phyloP scores from a whole-genome alignment of 2,888 invertebrate species.

The Xylota sylvarum region DNA sequence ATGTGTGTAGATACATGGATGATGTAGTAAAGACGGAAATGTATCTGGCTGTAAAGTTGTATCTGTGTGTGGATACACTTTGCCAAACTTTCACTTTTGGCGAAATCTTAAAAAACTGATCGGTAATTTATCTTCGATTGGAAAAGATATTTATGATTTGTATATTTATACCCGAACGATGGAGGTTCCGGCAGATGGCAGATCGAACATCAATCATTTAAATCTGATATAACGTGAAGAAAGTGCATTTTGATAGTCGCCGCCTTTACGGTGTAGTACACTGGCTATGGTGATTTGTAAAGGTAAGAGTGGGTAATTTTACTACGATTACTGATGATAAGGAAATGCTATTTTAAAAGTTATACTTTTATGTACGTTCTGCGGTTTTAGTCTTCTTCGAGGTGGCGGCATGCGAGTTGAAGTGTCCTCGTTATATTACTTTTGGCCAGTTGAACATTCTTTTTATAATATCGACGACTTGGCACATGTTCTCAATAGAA shows the following conservation, averaged over 20 bases:
- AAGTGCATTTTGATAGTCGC: slow-evolving; percentile 45
- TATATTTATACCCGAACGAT: slow-evolving; percentile 6
- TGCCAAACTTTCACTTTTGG: slow-evolving; percentile 64
- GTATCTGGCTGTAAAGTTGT: neutral
- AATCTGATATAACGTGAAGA: slow-evolving; percentile 45
- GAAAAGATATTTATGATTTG: slow-evolving; percentile 51
- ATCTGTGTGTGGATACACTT: neutral
- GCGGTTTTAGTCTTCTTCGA: too few relatives aligned
- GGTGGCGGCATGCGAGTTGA: too few relatives aligned
- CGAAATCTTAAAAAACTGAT: slow-evolving; percentile 53
- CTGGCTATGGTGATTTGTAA: neutral
- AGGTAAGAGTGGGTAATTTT: neutral
- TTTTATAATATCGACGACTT: too few relatives aligned
- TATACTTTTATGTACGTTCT: too few relatives aligned
- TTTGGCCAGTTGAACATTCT: too few relatives aligned
- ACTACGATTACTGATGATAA: too few relatives aligned
- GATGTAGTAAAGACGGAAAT: slow-evolving; percentile 11
- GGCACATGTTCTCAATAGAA: too few relatives aligned
- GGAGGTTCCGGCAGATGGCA: slow-evolving; percentile 29
- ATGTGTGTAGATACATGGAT: neutral
- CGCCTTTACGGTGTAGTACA: neutral
- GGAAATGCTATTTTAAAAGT: too few relatives aligned
- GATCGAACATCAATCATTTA: slow-evolving; percentile 54
- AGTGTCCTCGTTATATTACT: too few relatives aligned
- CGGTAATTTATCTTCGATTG: slow-evolving; percentile 57